Conservation (phyloP, 2,797 vertebrate species). For the Tangara arthus region DNA sequence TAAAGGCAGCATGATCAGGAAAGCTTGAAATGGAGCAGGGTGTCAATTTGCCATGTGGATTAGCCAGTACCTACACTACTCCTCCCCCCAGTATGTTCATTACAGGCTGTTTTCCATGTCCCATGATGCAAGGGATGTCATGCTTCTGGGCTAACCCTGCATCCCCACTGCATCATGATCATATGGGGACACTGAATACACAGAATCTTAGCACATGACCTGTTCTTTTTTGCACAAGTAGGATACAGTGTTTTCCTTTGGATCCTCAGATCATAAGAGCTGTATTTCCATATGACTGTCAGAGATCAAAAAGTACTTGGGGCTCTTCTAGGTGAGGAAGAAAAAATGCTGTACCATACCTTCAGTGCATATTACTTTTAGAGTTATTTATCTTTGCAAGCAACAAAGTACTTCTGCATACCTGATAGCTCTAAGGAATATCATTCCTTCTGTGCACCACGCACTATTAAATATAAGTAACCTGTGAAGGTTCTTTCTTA, state of each 20-base stretch:
- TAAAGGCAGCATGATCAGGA: background rate
- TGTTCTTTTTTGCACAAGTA: background rate
- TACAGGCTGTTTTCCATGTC: background rate
- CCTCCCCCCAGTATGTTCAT: accelerated
- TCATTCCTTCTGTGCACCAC: background rate
- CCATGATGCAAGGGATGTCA: background rate
- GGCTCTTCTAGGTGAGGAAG: background rate
- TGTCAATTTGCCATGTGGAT: background rate
- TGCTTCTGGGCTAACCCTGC: background rate
- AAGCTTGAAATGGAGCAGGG: background rate
- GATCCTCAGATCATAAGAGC: background rate
- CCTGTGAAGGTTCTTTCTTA: background rate
- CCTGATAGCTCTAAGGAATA: background rate
- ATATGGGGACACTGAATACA: accelerated
- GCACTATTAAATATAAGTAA: background rate
- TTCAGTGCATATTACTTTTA: background rate
- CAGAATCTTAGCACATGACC: background rate
- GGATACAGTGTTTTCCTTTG: background rate
- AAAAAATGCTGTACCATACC: background rate
- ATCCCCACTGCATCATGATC: background rate
- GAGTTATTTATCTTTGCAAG: background rate
- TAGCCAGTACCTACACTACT: background rate
- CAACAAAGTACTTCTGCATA: background rate
- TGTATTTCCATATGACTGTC: background rate
- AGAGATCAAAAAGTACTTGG: background rate